These are phyloP conservation scores for Orchestia grillus DNA, from an alignment of 1,140 invertebrate species.

Conservation along the genomic window DNA sequence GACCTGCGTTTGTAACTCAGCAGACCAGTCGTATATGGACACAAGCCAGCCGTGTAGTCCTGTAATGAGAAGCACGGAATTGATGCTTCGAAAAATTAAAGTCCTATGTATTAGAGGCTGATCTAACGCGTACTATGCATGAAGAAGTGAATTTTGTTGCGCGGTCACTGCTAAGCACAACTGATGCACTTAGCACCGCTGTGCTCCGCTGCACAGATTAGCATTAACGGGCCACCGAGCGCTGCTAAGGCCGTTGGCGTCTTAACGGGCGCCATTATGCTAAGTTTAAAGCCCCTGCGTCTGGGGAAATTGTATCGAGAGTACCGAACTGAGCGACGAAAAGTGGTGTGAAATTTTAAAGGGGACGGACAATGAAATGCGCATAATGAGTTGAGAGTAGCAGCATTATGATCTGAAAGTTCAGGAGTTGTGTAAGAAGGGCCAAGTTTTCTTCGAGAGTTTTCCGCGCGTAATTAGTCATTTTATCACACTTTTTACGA, in stretches of 20 bases:
- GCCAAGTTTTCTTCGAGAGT: too few species aligned
- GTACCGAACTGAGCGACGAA: neutral
- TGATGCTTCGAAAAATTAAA: too few species aligned
- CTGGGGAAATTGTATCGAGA: neutral
- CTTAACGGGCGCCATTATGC: neutral
- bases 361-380: neutral
- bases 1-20: too few species aligned
- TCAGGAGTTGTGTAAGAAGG: neutral
- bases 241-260: neutral
- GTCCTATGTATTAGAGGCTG: neutral
- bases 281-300: neutral
- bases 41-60: too few species aligned
- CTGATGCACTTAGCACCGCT: neutral
- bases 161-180: neutral
- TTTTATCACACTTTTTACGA: too few species aligned
- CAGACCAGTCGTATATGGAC: too few species aligned
- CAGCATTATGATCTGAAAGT: neutral
- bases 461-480: too few species aligned
- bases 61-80: too few species aligned
- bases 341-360: neutral
- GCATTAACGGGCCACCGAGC: neutral
- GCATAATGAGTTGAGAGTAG: neutral
- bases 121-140: neutral
- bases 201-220: neutral
- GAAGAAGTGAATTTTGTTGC: neutral